phyloP scores from a whole-genome alignment of 2,888 invertebrate genomes.

The Tricholauxania praeusta region DNA sequence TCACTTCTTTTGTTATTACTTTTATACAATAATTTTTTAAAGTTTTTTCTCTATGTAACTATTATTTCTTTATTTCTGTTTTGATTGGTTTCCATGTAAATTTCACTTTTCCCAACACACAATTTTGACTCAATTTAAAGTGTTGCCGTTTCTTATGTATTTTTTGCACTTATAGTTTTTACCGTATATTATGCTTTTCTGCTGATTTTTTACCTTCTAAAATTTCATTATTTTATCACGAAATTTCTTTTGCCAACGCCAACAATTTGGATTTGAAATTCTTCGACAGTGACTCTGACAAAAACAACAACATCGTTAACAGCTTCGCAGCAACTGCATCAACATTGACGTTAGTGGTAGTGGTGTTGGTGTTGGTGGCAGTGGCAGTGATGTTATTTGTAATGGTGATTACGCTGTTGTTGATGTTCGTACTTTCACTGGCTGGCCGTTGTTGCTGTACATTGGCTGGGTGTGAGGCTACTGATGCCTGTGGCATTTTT shows the following conservation, averaged over 20 bases:
- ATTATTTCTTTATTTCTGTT: too few relatives aligned
- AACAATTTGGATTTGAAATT: background rate
- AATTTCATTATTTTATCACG: constrained; percentile 13
- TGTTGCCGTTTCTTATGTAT: too few relatives aligned
- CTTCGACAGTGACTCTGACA: background rate
- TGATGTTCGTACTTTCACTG: constrained; percentile 8
- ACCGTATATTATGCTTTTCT: too few relatives aligned
- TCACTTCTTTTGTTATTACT: too few relatives aligned
- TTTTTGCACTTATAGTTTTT: too few relatives aligned
- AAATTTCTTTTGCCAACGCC: constrained; percentile 5
- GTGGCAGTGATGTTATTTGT: background rate
- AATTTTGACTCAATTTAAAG: too few relatives aligned
- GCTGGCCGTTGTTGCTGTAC: background rate
- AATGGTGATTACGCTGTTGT: background rate
- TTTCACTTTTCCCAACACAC: too few relatives aligned
- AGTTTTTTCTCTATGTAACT: too few relatives aligned
- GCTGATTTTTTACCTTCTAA: too few relatives aligned
- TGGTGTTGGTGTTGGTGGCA: constrained; percentile 12
- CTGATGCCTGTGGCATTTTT: constrained; percentile 44
- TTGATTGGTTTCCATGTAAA: too few relatives aligned
- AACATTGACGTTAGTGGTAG: background rate
- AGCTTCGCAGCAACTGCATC: background rate
- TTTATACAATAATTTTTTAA: too few relatives aligned
- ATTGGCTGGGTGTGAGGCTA: constrained; percentile 19
- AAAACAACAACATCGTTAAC: constrained; percentile 22